Evolutionary conservation across 1,140 invertebrate genomes (phyloP), one percentile per base, ranked within the genome.

Genomic region (Polypedilum pembai): DNA sequence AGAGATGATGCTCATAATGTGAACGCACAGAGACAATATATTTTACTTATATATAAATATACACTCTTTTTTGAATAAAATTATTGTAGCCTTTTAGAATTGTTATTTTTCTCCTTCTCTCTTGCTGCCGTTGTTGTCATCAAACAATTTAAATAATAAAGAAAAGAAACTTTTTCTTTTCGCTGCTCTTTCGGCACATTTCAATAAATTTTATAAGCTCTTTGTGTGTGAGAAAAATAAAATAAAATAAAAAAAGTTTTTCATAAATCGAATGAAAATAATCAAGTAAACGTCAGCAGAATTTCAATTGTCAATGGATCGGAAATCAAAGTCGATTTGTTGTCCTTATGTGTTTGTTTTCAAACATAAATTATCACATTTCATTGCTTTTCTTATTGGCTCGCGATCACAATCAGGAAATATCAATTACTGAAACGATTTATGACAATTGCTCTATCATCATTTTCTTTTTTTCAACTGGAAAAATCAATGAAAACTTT

Each of bases 11-110:
- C 45, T 56, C 24, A 56, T n/a, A 56, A 56, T 56, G 45, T 56
- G 45, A 56, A 56, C 45, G 45, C 45, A 56, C 45, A 56, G 45
- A n/a, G n/a, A 56, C 12, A 56, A 56, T 56, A 56, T 56, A 45
- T 8, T 45, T 12, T 45, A 45, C 8, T 15, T 45, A 45, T 45
- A 41, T 41, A 45, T 15, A 45, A 45, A 8, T 45, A 45, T 8
- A 45, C 8, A 45, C 24, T 33, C 24, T 33, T 33, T 33, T 33
- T 33, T 33, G 24, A 33, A 33, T 33, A 33, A 33, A 33, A 33
- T 33, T 33, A 33, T 33, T 33, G 24, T 33, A 33, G 24, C 24
- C 24, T 33, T 33, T 33, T 33, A 33, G 24, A 33, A 33, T 33
- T 33, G 24, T 33, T 33, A 33, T 33, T 33, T 33, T 33, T 33